Conservation (phyloP, 1,140 invertebrate genomes). For the Proales similis region DNA sequence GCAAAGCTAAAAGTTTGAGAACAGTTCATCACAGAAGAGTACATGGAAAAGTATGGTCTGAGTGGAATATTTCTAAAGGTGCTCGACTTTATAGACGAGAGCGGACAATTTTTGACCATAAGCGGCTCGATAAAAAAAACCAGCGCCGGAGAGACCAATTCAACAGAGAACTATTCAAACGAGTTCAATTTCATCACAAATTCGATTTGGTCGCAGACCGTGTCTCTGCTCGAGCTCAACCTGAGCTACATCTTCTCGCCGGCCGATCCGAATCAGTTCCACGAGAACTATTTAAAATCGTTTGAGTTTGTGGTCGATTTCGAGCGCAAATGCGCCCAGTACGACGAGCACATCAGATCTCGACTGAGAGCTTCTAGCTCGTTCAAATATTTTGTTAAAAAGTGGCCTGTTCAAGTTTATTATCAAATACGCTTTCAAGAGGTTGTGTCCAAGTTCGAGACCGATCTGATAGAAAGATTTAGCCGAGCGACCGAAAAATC, state of each 20-base stretch:
- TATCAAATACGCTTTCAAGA: slow-evolving; percentile 85
- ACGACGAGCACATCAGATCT: background rate
- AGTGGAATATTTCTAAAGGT: slow-evolving; percentile 67
- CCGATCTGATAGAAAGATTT: slow-evolving; percentile 53
- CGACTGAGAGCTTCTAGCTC: slow-evolving; percentile 11
- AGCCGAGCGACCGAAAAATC: slow-evolving; percentile 39
- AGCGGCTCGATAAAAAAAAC: background rate
- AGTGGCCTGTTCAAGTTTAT: slow-evolving; percentile 88
- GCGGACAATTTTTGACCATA: slow-evolving; percentile 39
- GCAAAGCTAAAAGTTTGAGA: background rate
- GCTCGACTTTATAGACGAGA: slow-evolving; percentile 62
- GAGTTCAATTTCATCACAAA: slow-evolving; percentile 78
- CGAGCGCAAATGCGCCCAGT: slow-evolving; percentile 59
- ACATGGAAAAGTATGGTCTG: slow-evolving; percentile 64
- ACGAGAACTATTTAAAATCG: slow-evolving; percentile 49
- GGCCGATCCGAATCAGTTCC: slow-evolving; percentile 79
- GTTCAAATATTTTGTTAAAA: slow-evolving; percentile 61
- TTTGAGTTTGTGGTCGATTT: slow-evolving; percentile 66
- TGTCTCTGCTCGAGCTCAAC: slow-evolving; percentile 65
- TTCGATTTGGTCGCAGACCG: slow-evolving; percentile 77
- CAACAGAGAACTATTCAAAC: slow-evolving; percentile 53
- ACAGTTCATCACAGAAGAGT: slow-evolving; percentile 64
- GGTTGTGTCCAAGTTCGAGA: slow-evolving; percentile 67
- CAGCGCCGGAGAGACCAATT: slow-evolving; percentile 13
- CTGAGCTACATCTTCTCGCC: slow-evolving; percentile 76